These are phyloP conservation scores for Ostrea denselamellosa DNA, from an alignment of 1,140 invertebrate species.

Conservation along the genomic window DNA sequence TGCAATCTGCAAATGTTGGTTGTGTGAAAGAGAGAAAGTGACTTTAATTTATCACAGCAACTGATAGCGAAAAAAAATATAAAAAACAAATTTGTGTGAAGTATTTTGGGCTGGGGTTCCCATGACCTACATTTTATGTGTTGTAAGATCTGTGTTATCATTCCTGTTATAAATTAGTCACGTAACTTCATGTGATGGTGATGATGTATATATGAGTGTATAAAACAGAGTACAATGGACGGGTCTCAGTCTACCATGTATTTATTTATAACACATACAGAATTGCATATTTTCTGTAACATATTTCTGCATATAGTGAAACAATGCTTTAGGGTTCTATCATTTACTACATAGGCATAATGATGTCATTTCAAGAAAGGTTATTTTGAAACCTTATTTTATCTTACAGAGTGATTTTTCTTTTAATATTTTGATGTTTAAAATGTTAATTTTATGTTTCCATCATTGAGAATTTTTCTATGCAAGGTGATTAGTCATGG, in stretches of 20 bases:
- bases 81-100: neutral
- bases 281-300: constrained; percentile 72
- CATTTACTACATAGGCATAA: constrained; percentile 36
- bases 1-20: constrained; percentile 43
- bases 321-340: constrained; percentile 42
- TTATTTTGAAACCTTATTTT: constrained; percentile 25
- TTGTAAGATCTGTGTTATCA: constrained; percentile 50
- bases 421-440: constrained; percentile 11
- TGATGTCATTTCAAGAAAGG: constrained; percentile 29
- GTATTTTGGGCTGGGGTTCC: constrained; percentile 56
- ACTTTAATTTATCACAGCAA: constrained; percentile 44
- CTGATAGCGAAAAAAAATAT: constrained; percentile 22
- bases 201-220: constrained; percentile 53
- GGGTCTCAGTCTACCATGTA: constrained; percentile 59
- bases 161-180: constrained; percentile 52
- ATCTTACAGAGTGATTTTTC: constrained; percentile 19
- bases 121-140: constrained; percentile 54
- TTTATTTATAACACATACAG: constrained; percentile 59
- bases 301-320: constrained; percentile 26
- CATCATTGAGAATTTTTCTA: constrained; percentile 13
- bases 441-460: constrained; percentile 16
- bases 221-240: constrained; percentile 49
- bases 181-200: constrained; percentile 45
- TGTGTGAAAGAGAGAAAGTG: constrained; percentile 40
- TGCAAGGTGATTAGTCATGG: constrained; percentile 43